These are phyloP conservation scores for Arctopsyche grandis DNA, from an alignment of 1,140 invertebrate genomes.

Conservation along the genomic window DNA sequence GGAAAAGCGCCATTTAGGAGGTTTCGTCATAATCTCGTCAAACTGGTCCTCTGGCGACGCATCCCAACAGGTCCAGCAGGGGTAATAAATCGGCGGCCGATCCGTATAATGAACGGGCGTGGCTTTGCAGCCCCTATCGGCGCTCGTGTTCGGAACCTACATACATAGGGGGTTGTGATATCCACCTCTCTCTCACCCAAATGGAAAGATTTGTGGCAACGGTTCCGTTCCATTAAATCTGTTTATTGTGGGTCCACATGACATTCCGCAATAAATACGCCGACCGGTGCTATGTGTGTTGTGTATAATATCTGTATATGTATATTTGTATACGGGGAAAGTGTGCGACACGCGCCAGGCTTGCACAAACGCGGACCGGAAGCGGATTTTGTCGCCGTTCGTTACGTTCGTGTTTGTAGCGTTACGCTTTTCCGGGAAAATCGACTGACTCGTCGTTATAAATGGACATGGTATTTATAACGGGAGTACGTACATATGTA, in stretches of 20 bases:
- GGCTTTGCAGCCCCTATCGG: neutral
- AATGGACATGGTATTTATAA: too few species aligned
- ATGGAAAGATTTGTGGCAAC: conserved; percentile 54
- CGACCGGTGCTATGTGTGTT: neutral
- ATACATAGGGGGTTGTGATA: neutral
- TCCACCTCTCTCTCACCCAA: conserved; percentile 16
- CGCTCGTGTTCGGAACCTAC: neutral
- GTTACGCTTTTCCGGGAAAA: too few species aligned
- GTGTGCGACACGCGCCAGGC: neutral
- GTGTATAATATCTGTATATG: neutral
- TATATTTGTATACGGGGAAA: neutral
- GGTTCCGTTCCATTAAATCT: conserved; percentile 55
- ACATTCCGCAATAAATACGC: conserved; percentile 53
- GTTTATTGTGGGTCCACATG: conserved; percentile 52
- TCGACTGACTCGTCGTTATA: too few species aligned
- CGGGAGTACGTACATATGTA: too few species aligned
- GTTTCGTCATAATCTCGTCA: too few species aligned
- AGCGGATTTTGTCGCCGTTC: too few species aligned
- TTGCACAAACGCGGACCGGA: neutral
- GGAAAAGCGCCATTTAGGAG: too few species aligned
- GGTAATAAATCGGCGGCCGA: conserved; percentile 36
- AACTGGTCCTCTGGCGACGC: too few species aligned
- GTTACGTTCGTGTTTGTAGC: too few species aligned
- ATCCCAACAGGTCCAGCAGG: neutral
- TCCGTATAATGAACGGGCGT: conserved; percentile 40